Evolutionary conservation across 2,797 vertebrate genomes (phyloP).

Genomic region (Micrastur ruficollis): DNA sequence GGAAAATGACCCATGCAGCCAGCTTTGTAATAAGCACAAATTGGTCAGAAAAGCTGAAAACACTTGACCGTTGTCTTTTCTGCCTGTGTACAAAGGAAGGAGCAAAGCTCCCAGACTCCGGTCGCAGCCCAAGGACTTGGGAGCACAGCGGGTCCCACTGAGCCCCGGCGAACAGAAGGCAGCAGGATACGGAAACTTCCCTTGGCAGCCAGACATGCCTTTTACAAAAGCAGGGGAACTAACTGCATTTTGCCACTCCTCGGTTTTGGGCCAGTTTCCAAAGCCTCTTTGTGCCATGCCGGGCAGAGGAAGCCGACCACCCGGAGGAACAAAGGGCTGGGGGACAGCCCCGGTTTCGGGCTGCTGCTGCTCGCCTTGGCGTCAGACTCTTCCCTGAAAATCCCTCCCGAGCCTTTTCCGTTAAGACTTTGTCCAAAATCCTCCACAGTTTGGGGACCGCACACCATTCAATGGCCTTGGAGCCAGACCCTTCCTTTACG

Average conservation of each 20-base stretch:
- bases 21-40: background rate
- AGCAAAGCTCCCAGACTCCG: slow-evolving; percentile 14
- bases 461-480: background rate
- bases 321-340: slow-evolving; percentile 31
- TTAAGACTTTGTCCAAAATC: slow-evolving; percentile 5
- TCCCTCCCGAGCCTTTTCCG: background rate
- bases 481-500: background rate
- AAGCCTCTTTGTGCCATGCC: background rate
- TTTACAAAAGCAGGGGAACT: slow-evolving; percentile 44
- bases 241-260: slow-evolving; percentile 29
- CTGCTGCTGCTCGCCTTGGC: slow-evolving; percentile 12
- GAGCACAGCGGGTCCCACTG: slow-evolving; percentile 10
- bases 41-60: slow-evolving; percentile 3
- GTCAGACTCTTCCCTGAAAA: background rate
- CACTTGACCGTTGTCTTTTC: slow-evolving; percentile 17
- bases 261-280: slow-evolving; percentile 8
- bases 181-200: slow-evolving; percentile 59
- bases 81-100: background rate
- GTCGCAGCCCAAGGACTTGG: background rate
- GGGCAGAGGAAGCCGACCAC: slow-evolving; percentile 27
- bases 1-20: background rate
- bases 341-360: background rate
- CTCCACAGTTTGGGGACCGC: background rate
- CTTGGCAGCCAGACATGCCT: slow-evolving; percentile 37
- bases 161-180: background rate